Evolutionary conservation across 2,888 invertebrate species (phyloP), one percentile per base, ranked within the genome.

Genomic region (Ichneumoninae sp.): DNA sequence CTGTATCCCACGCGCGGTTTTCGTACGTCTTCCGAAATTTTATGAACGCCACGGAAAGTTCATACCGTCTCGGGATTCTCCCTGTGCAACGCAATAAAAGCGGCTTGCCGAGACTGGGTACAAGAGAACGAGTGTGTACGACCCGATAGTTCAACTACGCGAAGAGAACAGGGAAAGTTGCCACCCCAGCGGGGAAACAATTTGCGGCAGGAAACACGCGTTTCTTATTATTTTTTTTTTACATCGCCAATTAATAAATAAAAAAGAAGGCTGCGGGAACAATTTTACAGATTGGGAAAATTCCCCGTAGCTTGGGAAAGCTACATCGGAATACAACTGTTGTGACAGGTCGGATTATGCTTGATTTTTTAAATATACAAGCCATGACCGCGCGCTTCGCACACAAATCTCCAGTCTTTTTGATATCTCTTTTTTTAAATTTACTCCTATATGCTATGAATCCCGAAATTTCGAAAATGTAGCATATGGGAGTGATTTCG

Each of bases 21-120:
- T 50, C 75, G 50, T 79, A 70, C 73, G 66, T 80, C 54, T 75
- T 70, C 44, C 52, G 63, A 75, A 76, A 75, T 81, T 81, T 69
- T 69, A 75, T 63, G 69, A 63, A 52, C 36, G 19, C 47, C 16
- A 16, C 33, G 47, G 50, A 50, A 69, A 69, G 19, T 69, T 57
- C 57, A 57, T 57, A 54, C 54, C 57, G 10, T 26, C 22, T 13
- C 22, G 19, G 54, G 10, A 54, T 54, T 4, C 26, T 26, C 26
- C 26, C 26, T 57, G 26, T 57, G 57, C 26, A 10, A 8, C 19
- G 22, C 57, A 26, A 57, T 57, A 57, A 57, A 57, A 57, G n/a
- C 26, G 26, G 13, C 3, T 22, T 57, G 19, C 8, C 22, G 54
- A 13, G 54, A 13, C 44, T 22, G 10, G 22, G 10, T 57, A 22